Base-by-base conservation (phyloP, 2,888 invertebrate species). In the Xestia ashworthii region DNA sequence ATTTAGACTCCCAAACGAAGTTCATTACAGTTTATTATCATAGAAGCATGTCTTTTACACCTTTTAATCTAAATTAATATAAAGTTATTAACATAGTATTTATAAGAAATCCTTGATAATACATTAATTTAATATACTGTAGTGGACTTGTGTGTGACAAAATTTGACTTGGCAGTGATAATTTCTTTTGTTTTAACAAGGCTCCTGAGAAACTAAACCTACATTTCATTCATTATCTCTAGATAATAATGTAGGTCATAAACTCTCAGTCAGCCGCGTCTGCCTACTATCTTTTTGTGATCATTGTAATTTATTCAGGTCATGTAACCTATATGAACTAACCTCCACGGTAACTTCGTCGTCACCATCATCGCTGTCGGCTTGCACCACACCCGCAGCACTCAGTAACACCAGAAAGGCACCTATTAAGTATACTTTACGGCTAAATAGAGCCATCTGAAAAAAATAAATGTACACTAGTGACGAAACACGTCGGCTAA, bases 311-410 rank as follows among this genome's bases (percentile, higher is more conserved):
- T 72, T 75, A 90, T 82, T 81, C 90, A 91, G 92, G 92, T 92
- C 92, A 92, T 85, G 82, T 89, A 89, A 91, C 90, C 88, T 92
- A 76, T 71, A 89, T 89, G 58, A 79, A 93, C 95, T 95, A 94
- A 96, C 96, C 95, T 96, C 96, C 76, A 96, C 93, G 22, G 93
- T 93, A 11, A 93, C 93, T 88, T 90, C 96, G 81, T 95, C 95
- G 71, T 94, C 94, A 25, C 88, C 81, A 74, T 95, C 93, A 0
- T 93, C 91, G 67, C 68, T 87, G 8, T 94, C 93, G 14, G 93
- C 92, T 62, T 77, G 89, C 25, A 89, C 90, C 79, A 91, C 85
- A 68, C 85, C 88, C 67, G 90, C 82, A 48, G 91, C 88, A 74
- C 91, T 89, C 55, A 92, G 81, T 83, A 95, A 84, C 81, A 95